Percentiles rank a stretch among this genome's conserved stretches.
Evolutionary conservation across 2,888 invertebrate species (phyloP).

Genomic region (Drosophila infuscata): DNA sequence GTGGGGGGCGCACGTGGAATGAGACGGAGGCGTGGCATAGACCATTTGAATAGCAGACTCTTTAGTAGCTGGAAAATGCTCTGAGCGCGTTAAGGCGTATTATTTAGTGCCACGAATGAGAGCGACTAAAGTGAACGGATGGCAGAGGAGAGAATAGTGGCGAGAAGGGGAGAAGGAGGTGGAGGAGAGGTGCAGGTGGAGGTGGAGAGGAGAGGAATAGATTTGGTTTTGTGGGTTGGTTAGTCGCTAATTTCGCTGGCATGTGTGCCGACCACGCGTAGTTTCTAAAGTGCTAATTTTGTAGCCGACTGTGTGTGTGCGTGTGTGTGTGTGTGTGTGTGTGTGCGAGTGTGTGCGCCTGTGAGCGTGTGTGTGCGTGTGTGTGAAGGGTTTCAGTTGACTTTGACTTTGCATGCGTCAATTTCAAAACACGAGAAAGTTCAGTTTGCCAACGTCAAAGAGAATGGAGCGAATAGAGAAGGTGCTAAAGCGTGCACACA

Average conservation of each 20-base stretch:
- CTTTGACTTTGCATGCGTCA: constrained; percentile 30
- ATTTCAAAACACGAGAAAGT: constrained; percentile 62
- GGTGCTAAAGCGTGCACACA: constrained; percentile 54
- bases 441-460: constrained; percentile 49
- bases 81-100: constrained; percentile 55
- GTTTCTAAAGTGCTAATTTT: constrained; percentile 55
- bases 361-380: constrained; percentile 6
- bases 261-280: constrained; percentile 48
- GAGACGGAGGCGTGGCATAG: too few species aligned
- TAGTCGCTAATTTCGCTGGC: constrained; percentile 58
- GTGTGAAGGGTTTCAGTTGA: constrained; percentile 38
- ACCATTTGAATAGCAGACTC: constrained; percentile 53
- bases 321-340: not conserved
- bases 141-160: not conserved
- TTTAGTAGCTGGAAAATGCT: constrained; percentile 54
- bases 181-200: not conserved
- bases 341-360: not conserved
- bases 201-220: not conserved
- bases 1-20: too few species aligned
- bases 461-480: constrained; percentile 49
- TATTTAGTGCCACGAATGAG: constrained; percentile 56
- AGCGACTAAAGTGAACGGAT: constrained; percentile 10
- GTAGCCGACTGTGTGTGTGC: constrained; percentile 22
- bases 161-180: not conserved
- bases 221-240: constrained; percentile 35